Conservation (phyloP, 1,140 invertebrate species). For the Triops longicaudatus region DNA sequence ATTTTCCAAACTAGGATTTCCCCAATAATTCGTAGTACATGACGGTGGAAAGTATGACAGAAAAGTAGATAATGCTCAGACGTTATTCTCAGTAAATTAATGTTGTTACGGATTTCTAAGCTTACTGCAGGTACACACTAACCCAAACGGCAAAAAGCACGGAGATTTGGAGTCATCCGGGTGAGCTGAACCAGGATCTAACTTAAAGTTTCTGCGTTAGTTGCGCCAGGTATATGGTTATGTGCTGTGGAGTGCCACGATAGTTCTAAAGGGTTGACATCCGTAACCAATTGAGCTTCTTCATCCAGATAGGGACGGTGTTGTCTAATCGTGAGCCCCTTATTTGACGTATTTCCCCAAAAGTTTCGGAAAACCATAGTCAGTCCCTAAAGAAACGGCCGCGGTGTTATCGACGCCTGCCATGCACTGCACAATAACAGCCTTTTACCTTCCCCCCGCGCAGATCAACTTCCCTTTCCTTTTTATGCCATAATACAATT, state of each 20-base stretch:
- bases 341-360: slow-evolving; percentile 15
- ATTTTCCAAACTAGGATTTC: not conserved
- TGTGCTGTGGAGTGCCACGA: slow-evolving; percentile 2
- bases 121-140: not conserved
- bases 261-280: slow-evolving; percentile 7
- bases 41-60: not conserved
- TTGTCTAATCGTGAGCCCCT: slow-evolving; percentile 14
- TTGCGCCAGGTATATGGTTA: slow-evolving; percentile 8
- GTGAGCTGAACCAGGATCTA: not conserved
- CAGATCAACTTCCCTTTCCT: slow-evolving; percentile 8
- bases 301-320: not conserved
- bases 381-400: not conserved
- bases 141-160: not conserved
- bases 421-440: slow-evolving; percentile 1
- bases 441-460: not conserved
- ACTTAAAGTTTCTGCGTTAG: not conserved
- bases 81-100: not conserved
- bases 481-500: not conserved
- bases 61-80: not conserved
- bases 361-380: not conserved
- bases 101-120: not conserved
- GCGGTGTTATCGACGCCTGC: not conserved
- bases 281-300: slow-evolving; percentile 9
- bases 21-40: slow-evolving; percentile 9
- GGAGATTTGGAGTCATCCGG: not conserved